phyloP scores from a whole-genome alignment of 2,797 vertebrate genomes.

The Clarias laeviceps region DNA sequence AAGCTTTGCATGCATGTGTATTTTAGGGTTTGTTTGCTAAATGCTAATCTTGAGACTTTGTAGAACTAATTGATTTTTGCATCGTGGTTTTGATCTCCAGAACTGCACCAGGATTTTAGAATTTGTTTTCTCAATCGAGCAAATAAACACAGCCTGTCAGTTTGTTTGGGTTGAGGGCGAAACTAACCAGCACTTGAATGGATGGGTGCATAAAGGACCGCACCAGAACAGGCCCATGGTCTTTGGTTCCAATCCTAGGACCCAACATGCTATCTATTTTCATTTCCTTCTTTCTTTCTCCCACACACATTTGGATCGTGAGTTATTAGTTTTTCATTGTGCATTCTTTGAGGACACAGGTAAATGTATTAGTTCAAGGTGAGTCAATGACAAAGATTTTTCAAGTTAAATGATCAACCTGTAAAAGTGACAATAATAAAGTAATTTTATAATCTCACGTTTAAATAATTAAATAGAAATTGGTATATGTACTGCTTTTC shows the following conservation, averaged over 20 bases:
- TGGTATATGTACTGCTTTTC: neutral
- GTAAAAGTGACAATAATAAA: neutral
- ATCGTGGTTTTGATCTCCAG: slow-evolving; percentile 63
- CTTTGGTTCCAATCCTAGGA: neutral
- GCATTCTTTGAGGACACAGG: neutral
- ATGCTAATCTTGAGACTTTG: slow-evolving; percentile 73
- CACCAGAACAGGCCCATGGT: slow-evolving; percentile 8
- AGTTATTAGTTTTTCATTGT: neutral
- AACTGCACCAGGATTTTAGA: slow-evolving; percentile 58
- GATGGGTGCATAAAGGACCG: neutral
- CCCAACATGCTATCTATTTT: neutral
- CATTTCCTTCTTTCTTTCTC: neutral
- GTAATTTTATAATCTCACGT: neutral
- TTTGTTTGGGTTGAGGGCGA: slow-evolving; percentile 56
- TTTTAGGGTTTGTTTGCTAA: slow-evolving; percentile 71
- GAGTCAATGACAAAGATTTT: neutral
- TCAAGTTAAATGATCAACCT: too few relatives aligned
- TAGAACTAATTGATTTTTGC: slow-evolving; percentile 74
- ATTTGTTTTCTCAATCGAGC: slow-evolving; percentile 64
- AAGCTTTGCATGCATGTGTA: slow-evolving; percentile 63
- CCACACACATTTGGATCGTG: slow-evolving; percentile 1
- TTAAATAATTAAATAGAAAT: neutral
- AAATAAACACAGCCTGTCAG: slow-evolving; percentile 66
- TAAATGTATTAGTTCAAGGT: neutral
- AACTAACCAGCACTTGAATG: neutral